Base-by-base conservation (phyloP, 1,140 invertebrate species). In the Calosoma granatense region DNA sequence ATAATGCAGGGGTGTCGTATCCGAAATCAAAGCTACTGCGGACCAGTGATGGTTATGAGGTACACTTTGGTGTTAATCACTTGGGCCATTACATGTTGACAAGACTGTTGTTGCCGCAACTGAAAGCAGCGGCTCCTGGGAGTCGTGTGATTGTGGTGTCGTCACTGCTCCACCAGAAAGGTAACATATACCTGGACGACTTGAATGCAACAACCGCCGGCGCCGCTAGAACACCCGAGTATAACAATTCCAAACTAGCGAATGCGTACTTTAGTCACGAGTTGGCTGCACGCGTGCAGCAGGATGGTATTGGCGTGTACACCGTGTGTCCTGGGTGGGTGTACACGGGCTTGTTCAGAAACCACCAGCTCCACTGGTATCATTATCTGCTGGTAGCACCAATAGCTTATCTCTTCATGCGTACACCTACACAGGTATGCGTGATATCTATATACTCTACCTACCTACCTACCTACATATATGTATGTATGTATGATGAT, bases 31-130 rank as follows among this genome's bases (percentile, higher is more conserved):
- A 74, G 53, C 65, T 74, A n/a, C 62, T 69, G 1, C 70, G 71
- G 51, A 93, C 89, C 0, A 73, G 80, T 63, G 90, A 94, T 73
- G 88, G 88, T 0, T 89, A 88, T 73, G 92, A 95, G 73, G 82
- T 84, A 47, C 85, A 90, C 70, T 83, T 90, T 70, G 87, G 84
- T 12, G 82, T 87, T 0, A 90, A 90, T 74, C 84, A 91, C 65
- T 74, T 91, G 36, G 87, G 86, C 14, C 91, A 92, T 66, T 94
- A 92, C 67, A 72, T 92, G n/a, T 71, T 95, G 1, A 94, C 89
- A 1, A 81, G 87, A 69, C 74, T 91, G 15, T 73, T 95, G 9
- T 63, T 90, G 22, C 82, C 88, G 12, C 70, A 77, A 17, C 69
- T 94, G 9, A 83, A 78, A 69, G 71, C 77, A 51, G 78, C 75